Conservation (phyloP, 2,888 invertebrate species). For the Acrocera orbiculus region DNA sequence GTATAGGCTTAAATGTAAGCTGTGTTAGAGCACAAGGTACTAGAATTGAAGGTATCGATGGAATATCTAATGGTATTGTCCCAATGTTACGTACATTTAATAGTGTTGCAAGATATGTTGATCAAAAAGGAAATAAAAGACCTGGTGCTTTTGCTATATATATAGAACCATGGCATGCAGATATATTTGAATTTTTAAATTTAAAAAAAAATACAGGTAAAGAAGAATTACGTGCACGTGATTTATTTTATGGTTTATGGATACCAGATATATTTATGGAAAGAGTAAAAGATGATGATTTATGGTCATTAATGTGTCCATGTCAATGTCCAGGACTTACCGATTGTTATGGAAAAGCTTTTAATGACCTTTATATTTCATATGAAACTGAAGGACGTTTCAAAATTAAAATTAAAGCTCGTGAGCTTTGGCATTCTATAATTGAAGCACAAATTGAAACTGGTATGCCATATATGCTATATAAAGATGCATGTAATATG, state of each 20-base stretch:
- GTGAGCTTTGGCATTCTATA: constrained; percentile 76
- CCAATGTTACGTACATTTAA: constrained; percentile 86
- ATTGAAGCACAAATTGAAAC: constrained; percentile 85
- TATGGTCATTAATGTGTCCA: constrained; percentile 91
- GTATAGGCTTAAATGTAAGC: constrained; percentile 84
- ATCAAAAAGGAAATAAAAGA: constrained; percentile 87
- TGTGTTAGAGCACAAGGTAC: constrained; percentile 76
- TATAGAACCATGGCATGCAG: constrained; percentile 93
- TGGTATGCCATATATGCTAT: constrained; percentile 86
- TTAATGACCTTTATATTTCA: constrained; percentile 62
- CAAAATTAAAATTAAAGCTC: constrained; percentile 51
- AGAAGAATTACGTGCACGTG: constrained; percentile 77
- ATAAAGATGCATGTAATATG: constrained; percentile 82
- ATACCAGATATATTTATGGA: constrained; percentile 93
- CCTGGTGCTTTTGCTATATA: constrained; percentile 92
- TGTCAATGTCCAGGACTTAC: constrained; percentile 67
- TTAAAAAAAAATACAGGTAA: constrained; percentile 81
- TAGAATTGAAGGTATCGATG: constrained; percentile 77
- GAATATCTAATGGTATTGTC: constrained; percentile 79
- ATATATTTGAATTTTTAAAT: constrained; percentile 80
- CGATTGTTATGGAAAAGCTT: constrained; percentile 83
- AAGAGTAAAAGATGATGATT: constrained; percentile 56
- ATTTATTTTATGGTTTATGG: constrained; percentile 89
- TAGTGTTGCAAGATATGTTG: constrained; percentile 80
- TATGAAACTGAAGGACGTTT: constrained; percentile 59